phyloP scores from a whole-genome alignment of 2,888 invertebrate genomes.

The Synanthedon myopaeformis region DNA sequence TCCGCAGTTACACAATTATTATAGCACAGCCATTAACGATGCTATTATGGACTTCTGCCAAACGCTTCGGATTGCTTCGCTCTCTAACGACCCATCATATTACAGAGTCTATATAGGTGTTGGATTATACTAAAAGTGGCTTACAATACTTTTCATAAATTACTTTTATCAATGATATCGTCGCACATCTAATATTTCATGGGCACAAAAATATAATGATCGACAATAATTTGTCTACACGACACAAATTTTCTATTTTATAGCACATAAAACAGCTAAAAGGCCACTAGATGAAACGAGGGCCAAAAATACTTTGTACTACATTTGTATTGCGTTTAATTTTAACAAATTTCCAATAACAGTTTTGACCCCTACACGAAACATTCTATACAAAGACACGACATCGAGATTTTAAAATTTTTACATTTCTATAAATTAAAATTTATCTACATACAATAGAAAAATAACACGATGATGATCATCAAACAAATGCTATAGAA shows the following conservation, averaged over 20 bases:
- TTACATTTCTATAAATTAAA: constrained; percentile 13
- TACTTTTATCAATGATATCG: constrained; percentile 18
- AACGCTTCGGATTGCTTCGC: constrained; percentile 17
- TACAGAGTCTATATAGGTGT: constrained; percentile 16
- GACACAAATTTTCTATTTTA: constrained; percentile 7
- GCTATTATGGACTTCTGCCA: constrained; percentile 40
- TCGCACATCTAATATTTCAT: constrained; percentile 19
- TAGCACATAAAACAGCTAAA: constrained; percentile 20
- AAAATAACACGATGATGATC: too few relatives aligned
- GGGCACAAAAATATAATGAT: constrained; percentile 24
- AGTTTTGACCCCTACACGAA: constrained; percentile 13
- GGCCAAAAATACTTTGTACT: background rate
- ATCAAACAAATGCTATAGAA: too few relatives aligned
- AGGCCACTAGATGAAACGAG: constrained; percentile 20
- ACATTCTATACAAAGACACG: constrained; percentile 35
- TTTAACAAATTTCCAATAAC: background rate
- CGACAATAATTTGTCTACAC: too few relatives aligned
- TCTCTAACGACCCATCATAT: constrained; percentile 9
- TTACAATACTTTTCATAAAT: constrained; percentile 42
- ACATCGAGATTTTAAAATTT: constrained; percentile 44
- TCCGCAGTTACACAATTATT: constrained; percentile 9
- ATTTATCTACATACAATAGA: background rate
- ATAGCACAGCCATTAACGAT: constrained; percentile 55
- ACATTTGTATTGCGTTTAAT: background rate
- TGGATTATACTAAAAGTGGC: constrained; percentile 25